These are phyloP conservation scores for Thecophora atra DNA, from an alignment of 2,888 invertebrate genomes.

Conservation along the genomic window DNA sequence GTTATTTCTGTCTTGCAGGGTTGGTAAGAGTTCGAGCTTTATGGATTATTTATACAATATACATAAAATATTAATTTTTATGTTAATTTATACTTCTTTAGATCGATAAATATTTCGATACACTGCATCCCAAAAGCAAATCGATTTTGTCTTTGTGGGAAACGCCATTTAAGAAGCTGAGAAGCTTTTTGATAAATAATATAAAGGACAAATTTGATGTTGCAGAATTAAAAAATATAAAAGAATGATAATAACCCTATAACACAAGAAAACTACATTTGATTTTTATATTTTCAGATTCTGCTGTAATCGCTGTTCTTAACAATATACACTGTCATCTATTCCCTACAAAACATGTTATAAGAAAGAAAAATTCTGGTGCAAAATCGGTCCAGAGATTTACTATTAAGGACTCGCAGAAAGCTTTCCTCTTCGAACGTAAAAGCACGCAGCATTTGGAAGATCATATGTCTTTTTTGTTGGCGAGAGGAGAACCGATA, in stretches of 20 bases:
- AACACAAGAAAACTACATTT: background rate
- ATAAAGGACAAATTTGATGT: too few species aligned
- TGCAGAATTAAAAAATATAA: too few species aligned
- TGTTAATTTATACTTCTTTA: too few species aligned
- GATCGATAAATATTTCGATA: too few species aligned
- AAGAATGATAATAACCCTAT: background rate
- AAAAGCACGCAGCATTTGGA: conserved; percentile 22
- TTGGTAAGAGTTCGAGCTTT: too few species aligned
- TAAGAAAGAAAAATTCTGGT: background rate
- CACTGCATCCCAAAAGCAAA: too few species aligned
- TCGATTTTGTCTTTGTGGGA: too few species aligned
- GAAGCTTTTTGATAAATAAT: too few species aligned
- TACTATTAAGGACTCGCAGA: background rate
- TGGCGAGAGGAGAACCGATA: background rate
- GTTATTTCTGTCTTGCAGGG: too few species aligned
- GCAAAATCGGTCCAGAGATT: background rate
- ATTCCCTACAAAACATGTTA: background rate
- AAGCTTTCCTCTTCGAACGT: conserved; percentile 3
- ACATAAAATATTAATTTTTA: too few species aligned
- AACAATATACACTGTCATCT: background rate
- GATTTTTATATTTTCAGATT: background rate
- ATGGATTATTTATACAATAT: too few species aligned
- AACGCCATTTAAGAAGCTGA: too few species aligned
- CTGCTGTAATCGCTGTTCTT: background rate
- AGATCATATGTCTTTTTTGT: conserved; percentile 18